Evolutionary conservation across 1,140 invertebrate species (phyloP).

Genomic region (Cryptotermes secundus): DNA sequence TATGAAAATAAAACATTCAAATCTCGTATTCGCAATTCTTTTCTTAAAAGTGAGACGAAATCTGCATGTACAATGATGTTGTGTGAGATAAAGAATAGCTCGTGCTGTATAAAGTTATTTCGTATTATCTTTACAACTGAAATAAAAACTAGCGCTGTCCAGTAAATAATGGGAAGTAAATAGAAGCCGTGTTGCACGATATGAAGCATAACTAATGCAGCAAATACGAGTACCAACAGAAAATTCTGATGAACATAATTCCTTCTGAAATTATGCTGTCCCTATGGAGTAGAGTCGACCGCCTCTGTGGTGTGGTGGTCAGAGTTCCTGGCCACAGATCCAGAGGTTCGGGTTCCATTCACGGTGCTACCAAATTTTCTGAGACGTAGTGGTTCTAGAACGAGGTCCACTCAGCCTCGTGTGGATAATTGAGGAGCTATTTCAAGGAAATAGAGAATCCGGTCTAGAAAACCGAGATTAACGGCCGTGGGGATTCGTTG

Average conservation of each 20-base stretch:
- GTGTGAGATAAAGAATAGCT: conserved; percentile 10
- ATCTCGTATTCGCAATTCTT: not conserved
- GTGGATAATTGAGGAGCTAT: no score
- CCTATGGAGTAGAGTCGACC: no score
- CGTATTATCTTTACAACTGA: not conserved
- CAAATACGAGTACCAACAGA: not conserved
- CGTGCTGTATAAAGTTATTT: not conserved
- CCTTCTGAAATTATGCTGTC: no score
- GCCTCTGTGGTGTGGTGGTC: no score
- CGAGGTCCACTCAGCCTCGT: no score
- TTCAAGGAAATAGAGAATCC: no score
- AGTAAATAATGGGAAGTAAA: not conserved
- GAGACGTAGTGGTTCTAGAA: no score
- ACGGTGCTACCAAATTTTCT: no score
- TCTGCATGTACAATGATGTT: conserved; percentile 17
- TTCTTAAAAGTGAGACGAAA: conserved; percentile 8
- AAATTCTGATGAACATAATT: not conserved
- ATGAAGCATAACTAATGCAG: not conserved
- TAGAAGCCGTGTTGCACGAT: not conserved
- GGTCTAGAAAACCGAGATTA: no score
- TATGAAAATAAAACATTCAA: conserved; percentile 10
- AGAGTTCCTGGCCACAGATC: no score
- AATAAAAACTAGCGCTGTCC: not conserved
- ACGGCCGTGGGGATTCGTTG: no score
- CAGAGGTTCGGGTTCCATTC: no score